Evolutionary conservation across 2,888 invertebrate genomes (phyloP).

Genomic region (Sepiola atlantica): DNA sequence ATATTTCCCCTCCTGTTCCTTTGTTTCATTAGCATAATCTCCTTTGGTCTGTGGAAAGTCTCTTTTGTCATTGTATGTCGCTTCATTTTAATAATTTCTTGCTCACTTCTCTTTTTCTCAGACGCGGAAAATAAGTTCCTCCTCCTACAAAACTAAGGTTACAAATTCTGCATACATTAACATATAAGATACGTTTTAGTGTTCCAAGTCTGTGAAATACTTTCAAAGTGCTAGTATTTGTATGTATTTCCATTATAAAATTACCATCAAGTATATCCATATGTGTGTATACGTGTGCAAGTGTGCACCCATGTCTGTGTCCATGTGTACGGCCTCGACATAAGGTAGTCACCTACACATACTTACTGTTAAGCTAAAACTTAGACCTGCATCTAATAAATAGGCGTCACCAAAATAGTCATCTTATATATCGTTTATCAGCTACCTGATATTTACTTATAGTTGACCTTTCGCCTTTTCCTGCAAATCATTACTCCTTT

Average conservation of each 20-base stretch:
- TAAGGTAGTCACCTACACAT: neutral
- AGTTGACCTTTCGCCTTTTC: neutral
- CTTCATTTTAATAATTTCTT: neutral
- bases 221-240: neutral
- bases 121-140: neutral
- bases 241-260: neutral
- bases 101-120: neutral
- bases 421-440: constrained; percentile 32
- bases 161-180: neutral
- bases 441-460: constrained; percentile 9
- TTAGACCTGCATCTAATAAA: constrained; percentile 32
- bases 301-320: neutral
- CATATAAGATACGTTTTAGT: neutral
- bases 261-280: neutral
- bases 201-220: neutral
- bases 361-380: constrained; percentile 4
- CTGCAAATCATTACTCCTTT: neutral
- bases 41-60: neutral
- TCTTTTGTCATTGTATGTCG: neutral
- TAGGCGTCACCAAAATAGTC: neutral
- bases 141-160: neutral
- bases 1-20: neutral
- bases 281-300: neutral
- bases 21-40: constrained; percentile 21
- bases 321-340: neutral